These are phyloP conservation scores for Ericerus pela DNA, from an alignment of 1,140 invertebrate genomes.

Conservation along the genomic window DNA sequence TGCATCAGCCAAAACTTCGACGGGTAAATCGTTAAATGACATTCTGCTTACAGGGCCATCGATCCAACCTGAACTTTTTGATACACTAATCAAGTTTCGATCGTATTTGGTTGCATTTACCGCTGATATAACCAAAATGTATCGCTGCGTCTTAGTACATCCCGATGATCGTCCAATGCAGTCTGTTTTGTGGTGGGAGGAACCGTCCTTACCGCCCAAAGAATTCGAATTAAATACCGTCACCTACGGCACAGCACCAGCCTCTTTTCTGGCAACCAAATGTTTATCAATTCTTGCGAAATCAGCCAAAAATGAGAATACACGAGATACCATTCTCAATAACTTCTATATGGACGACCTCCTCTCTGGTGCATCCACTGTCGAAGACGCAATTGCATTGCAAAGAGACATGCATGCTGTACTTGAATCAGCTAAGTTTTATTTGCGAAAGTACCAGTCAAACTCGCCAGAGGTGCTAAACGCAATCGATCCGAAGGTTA, in stretches of 20 bases:
- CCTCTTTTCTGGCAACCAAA: slow-evolving; percentile 13
- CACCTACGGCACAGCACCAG: slow-evolving; percentile 21
- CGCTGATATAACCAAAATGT: slow-evolving; percentile 32
- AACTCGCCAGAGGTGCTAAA: neutral
- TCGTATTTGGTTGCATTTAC: slow-evolving; percentile 24
- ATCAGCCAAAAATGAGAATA: neutral
- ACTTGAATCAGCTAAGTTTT: neutral
- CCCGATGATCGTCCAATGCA: slow-evolving; percentile 26
- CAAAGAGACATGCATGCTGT: neutral
- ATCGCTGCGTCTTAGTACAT: slow-evolving; percentile 26
- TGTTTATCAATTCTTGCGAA: slow-evolving; percentile 20
- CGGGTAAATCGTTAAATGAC: slow-evolving; percentile 28
- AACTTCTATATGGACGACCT: slow-evolving; percentile 35
- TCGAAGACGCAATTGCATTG: neutral
- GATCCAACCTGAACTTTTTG: slow-evolving; percentile 26
- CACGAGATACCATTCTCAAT: slow-evolving; percentile 25
- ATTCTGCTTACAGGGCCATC: slow-evolving; percentile 20
- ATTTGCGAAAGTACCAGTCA: neutral
- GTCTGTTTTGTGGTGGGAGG: slow-evolving; percentile 27
- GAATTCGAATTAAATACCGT: slow-evolving; percentile 26
- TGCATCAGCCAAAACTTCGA: slow-evolving; percentile 21
- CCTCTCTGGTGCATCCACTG: neutral
- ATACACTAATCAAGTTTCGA: slow-evolving; percentile 25
- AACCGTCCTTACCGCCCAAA: slow-evolving; percentile 20
- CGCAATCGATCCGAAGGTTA: neutral